Evolutionary conservation across 2,113 vertebrate species (phyloP), one percentile per base, ranked within the genome.

Genomic region (Hemiprocne comata): DNA sequence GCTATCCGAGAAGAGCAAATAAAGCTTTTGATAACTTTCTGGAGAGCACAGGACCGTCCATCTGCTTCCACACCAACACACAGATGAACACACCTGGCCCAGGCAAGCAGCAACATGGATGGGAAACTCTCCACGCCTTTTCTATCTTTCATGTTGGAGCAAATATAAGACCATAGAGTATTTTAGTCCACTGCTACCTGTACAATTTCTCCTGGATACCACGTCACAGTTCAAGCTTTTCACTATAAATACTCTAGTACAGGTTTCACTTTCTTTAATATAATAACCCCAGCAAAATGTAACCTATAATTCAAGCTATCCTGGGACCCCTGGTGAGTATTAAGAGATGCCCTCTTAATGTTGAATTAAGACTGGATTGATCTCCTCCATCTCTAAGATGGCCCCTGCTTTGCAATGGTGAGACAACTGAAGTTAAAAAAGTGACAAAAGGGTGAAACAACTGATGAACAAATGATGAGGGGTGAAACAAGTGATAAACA

Each of bases 1-100:
- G 90, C 72, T 84, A 73, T 34, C 66, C 3, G 17, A 93, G 81
- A 87, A 94, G 71, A 85, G 93, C 87, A 95, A 97, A 96, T 87
- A 96, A 69, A 92, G 46, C 36, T 72, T 94, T 40, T 2, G 31
- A 65, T 95, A 92, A 93, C 48, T 93, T 96, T 93, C 84, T 2
- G 3, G 81, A 69, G 34, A 44, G 55, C 0, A 0, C 77, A 91
- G 60, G 60, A 90, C 73, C 7, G 4, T 76, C 48, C 90, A 85
- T 51, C 77, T 86, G 86, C 69, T 94, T 72, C 62, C 77, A 86
- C 19, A 44, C 13, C 10, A 12, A 75, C 85, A 65, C 54, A 44
- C 6, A 89, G 73, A 42, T 92, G 90, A 95, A 51, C 7, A 9
- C 69, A 88, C 40, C 76, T 77, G 66, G 13, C 54, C 40, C 40